These are phyloP conservation scores for Sebastes diploproa DNA, from an alignment of 2,797 vertebrate genomes.

Conservation along the genomic window DNA sequence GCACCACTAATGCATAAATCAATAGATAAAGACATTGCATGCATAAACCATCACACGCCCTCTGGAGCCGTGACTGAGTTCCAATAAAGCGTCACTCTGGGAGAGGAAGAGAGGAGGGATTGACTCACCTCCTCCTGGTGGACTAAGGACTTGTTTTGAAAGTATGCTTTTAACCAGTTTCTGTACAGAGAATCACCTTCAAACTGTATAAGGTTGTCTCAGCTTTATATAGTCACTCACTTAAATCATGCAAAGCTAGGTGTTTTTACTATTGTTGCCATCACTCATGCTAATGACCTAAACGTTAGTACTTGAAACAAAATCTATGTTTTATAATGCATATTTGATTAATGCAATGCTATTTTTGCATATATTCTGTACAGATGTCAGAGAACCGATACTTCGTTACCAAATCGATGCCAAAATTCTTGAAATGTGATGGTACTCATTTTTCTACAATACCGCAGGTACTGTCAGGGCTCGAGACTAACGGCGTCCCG, in stretches of 20 bases:
- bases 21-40: conserved; percentile 60
- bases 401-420: too few species aligned
- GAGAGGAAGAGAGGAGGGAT: conserved; percentile 16
- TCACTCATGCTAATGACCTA: neutral
- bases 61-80: conserved; percentile 39
- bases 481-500: too few species aligned
- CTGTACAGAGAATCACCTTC: neutral
- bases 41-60: conserved; percentile 67
- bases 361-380: neutral
- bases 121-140: conserved; percentile 24
- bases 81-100: conserved; percentile 36
- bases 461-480: too few species aligned
- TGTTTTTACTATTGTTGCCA: neutral
- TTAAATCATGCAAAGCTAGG: neutral
- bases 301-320: neutral
- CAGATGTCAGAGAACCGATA: too few species aligned
- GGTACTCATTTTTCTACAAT: too few species aligned
- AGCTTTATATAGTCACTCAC: neutral
- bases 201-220: neutral
- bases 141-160: conserved; percentile 6
- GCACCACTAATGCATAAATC: conserved; percentile 55
- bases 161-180: neutral
- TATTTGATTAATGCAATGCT: neutral
- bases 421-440: too few species aligned
- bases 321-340: neutral